Evolutionary conservation across 2,113 vertebrate species (phyloP), one percentile per base, ranked within the genome.

Genomic region (Butastur rufipennis): DNA sequence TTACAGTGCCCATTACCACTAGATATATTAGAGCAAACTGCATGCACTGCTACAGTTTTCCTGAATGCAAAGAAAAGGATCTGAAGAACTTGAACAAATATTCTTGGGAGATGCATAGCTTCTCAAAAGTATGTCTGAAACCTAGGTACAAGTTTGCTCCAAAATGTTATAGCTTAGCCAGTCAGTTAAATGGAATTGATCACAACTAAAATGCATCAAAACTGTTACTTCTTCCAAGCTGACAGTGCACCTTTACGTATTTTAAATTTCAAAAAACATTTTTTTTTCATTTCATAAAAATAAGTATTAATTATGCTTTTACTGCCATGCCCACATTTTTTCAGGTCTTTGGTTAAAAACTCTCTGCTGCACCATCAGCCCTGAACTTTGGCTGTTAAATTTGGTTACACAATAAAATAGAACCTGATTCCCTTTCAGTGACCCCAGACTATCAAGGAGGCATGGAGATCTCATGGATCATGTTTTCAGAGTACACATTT

Each of bases 11-110:
- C 6, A 3, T 22, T 58, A 34, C 45, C 27, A 42, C 18, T 48
- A 55, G 13, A 43, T 31, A 8, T 5, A 38, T 31, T 12, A 81
- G 16, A n/a, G 19, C 13, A 62, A 68, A 23, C 15, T 52, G 21
- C 55, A 50, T 0, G 0, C 7, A 38, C 18, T 67, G 31, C 16
- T 36, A 26, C 1, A 0, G 5, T 47, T 68, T 58, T 70, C 38
- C 52, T 61, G 38, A 40, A 68, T 27, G 9, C 21, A 56, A 62
- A 67, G 53, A 42, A 68, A 45, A 52, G 25, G 6, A 32, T 56
- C 7, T 68, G n/a, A 73, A 74, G 48, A 59, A 40, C 14, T 19
- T 11, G 22, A 80, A 50, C 16, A 47, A 13, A 27, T n/a, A 45
- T 61, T 14, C 25, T 21, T 43, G 32, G 25, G 47, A 82, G 32